Evolutionary conservation across 1,140 invertebrate genomes (phyloP).

Genomic region (Scaptomyza graminum): DNA sequence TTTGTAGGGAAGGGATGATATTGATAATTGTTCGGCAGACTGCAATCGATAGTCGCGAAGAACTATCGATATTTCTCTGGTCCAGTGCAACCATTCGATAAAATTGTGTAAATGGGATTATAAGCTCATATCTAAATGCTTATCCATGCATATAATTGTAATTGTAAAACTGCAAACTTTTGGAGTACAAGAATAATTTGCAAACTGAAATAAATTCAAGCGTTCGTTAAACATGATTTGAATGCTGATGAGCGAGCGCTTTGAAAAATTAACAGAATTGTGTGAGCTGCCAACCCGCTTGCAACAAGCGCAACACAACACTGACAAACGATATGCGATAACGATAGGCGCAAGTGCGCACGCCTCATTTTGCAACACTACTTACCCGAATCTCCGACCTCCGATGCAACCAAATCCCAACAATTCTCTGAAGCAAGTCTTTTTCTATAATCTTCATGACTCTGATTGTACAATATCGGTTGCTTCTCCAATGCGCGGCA

Average conservation of each 20-base stretch:
- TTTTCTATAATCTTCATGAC: constrained; percentile 59
- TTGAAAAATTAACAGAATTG: constrained; percentile 21
- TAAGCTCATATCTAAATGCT: not conserved
- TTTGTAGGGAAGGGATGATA: too few species aligned
- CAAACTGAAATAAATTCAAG: not conserved
- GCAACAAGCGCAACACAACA: not conserved
- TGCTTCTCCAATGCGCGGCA: constrained; percentile 58
- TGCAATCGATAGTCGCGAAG: too few species aligned
- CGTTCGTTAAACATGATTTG: constrained; percentile 32
- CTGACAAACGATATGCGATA: constrained; percentile 35
- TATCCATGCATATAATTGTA: not conserved
- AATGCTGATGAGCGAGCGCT: not conserved
- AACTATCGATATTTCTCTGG: too few species aligned
- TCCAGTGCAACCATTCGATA: too few species aligned
- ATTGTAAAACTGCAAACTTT: not conserved
- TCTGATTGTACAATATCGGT: constrained; percentile 58
- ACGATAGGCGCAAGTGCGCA: constrained; percentile 40
- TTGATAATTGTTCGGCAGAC: too few species aligned
- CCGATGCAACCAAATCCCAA: constrained; percentile 66
- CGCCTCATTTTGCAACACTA: constrained; percentile 54
- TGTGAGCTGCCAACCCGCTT: constrained; percentile 32
- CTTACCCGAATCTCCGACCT: constrained; percentile 64
- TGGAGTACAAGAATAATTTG: not conserved
- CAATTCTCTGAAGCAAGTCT: constrained; percentile 60
- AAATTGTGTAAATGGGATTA: too few species aligned